phyloP scores from a whole-genome alignment of 1,140 invertebrate species.

The Leptinotarsa texana region DNA sequence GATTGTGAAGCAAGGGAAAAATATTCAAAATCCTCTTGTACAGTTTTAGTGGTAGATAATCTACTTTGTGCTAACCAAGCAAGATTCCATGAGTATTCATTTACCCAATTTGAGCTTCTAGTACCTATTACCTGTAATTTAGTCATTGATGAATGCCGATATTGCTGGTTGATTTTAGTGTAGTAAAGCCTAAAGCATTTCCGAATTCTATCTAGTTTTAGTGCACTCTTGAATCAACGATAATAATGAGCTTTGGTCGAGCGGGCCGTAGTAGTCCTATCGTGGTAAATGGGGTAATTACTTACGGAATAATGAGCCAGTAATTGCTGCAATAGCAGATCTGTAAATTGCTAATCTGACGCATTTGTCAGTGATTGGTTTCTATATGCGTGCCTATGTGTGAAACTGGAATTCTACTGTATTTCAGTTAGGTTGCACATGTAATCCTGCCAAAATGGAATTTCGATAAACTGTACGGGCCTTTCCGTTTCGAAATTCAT shows the following conservation, averaged over 20 bases:
- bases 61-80: background rate
- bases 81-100: background rate
- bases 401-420: constrained; percentile 27
- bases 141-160: background rate
- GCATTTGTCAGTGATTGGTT: constrained; percentile 55
- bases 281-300: constrained; percentile 52
- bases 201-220: constrained; percentile 12
- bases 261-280: constrained; percentile 28
- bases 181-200: background rate
- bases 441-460: constrained; percentile 15
- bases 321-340: constrained; percentile 56
- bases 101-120: background rate
- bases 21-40: no score
- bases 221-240: constrained; percentile 22
- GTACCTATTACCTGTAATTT: background rate
- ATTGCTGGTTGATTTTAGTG: background rate
- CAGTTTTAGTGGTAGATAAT: no score
- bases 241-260: constrained; percentile 27
- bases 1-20: no score
- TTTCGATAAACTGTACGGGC: constrained; percentile 11
- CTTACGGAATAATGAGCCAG: constrained; percentile 55
- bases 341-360: constrained; percentile 57
- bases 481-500: background rate
- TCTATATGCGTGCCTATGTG: constrained; percentile 32
- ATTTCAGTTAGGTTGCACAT: constrained; percentile 28